A percentile compares a stretch with the other conserved stretches of the same genome.
Conservation (phyloP, 1,140 invertebrate genomes). For the Stegodyphus mimosarum region DNA sequence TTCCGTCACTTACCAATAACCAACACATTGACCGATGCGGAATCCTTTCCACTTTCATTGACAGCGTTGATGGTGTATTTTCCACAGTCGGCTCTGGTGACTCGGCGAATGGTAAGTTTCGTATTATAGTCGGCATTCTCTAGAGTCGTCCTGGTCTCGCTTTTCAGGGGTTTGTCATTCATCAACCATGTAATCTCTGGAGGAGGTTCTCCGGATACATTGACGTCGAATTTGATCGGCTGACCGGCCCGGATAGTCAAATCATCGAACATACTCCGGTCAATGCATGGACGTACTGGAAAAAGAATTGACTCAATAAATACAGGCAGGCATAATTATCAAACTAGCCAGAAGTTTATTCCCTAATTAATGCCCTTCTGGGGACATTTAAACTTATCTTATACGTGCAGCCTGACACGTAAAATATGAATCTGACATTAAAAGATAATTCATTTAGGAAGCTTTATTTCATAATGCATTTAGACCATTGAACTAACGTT, state of each 20-base stretch:
- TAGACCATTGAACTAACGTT: too few relatives aligned
- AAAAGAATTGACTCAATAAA: not conserved
- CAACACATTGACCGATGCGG: slow-evolving; percentile 89
- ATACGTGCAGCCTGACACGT: too few relatives aligned
- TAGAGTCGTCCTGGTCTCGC: slow-evolving; percentile 39
- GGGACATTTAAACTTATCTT: too few relatives aligned
- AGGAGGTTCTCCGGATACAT: slow-evolving; percentile 90
- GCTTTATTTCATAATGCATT: too few relatives aligned
- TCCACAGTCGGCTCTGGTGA: slow-evolving; percentile 89
- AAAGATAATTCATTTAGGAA: too few relatives aligned
- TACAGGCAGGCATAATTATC: not conserved
- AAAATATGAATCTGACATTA: too few relatives aligned
- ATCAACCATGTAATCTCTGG: slow-evolving; percentile 90
- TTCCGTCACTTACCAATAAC: slow-evolving; percentile 75
- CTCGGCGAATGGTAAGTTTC: slow-evolving; percentile 85
- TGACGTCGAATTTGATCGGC: slow-evolving; percentile 89
- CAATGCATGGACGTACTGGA: slow-evolving; percentile 92
- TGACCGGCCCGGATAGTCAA: slow-evolving; percentile 89
- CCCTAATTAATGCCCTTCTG: too few relatives aligned
- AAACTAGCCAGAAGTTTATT: too few relatives aligned
- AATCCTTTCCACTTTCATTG: slow-evolving; percentile 92
- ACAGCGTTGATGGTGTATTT: slow-evolving; percentile 91
- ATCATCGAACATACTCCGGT: slow-evolving; percentile 87
- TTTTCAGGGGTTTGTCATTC: slow-evolving; percentile 67
- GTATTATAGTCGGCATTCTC: slow-evolving; percentile 90